phyloP scores from a whole-genome alignment of 2,888 invertebrate species.

The Copidosoma aretas region DNA sequence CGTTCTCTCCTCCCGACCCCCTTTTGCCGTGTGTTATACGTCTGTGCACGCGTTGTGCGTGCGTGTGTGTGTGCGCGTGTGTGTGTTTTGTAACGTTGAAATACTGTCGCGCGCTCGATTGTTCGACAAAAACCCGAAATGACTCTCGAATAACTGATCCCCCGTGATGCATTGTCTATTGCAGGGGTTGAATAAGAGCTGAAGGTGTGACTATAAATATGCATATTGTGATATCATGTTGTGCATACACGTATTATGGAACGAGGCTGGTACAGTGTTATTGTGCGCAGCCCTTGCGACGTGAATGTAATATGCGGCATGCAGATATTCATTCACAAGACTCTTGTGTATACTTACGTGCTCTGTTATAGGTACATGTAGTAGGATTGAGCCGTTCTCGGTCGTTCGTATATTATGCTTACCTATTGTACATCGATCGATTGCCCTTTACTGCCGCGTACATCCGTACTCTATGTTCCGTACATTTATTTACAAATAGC shows the following conservation, averaged over 20 bases:
- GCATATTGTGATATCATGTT: no score
- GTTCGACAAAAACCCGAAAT: neutral
- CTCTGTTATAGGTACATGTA: neutral
- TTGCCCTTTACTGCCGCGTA: neutral
- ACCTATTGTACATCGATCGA: slow-evolving; percentile 1
- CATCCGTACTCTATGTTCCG: neutral
- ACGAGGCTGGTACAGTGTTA: no score
- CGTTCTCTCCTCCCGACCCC: neutral
- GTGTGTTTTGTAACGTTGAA: neutral
- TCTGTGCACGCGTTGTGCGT: neutral
- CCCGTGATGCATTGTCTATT: neutral
- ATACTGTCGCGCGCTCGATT: neutral
- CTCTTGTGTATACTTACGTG: no score
- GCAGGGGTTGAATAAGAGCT: neutral
- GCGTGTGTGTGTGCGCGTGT: neutral
- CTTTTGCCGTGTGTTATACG: neutral
- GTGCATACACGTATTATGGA: neutral
- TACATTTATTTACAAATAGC: neutral
- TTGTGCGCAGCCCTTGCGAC: no score
- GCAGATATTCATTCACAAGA: no score
- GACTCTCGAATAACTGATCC: slow-evolving; percentile 1
- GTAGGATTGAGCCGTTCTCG: neutral
- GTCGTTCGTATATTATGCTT: no score
- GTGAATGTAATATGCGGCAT: no score
- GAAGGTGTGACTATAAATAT: neutral